phyloP scores from a whole-genome alignment of 1,140 invertebrate species.

The Sminthurinus signatus region DNA sequence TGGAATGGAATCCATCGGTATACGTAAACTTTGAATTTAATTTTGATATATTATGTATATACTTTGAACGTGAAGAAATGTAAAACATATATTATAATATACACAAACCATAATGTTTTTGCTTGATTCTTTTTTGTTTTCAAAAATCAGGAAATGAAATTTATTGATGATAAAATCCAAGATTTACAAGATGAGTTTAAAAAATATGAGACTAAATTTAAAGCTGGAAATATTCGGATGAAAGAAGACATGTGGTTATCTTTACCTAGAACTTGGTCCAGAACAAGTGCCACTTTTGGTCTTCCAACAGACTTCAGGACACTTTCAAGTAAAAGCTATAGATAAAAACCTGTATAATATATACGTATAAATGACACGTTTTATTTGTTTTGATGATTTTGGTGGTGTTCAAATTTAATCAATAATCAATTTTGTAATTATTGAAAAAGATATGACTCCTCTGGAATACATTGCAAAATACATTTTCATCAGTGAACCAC shows the following conservation, averaged over 20 bases:
- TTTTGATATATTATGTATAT: too few species aligned
- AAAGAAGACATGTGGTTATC: slow-evolving; percentile 33
- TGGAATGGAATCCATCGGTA: slow-evolving; percentile 26
- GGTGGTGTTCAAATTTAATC: too few species aligned
- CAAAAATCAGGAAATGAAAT: slow-evolving; percentile 24
- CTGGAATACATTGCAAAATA: slow-evolving; percentile 27
- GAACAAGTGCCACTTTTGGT: slow-evolving; percentile 25
- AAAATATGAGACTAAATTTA: slow-evolving; percentile 26
- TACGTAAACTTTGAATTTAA: too few species aligned
- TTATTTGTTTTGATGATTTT: too few species aligned
- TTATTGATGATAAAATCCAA: slow-evolving; percentile 24
- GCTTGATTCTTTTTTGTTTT: neutral
- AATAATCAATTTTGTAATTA: too few species aligned
- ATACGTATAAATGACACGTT: too few species aligned
- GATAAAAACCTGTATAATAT: too few species aligned
- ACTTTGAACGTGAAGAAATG: too few species aligned
- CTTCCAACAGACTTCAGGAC: slow-evolving; percentile 20
- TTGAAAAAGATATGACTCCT: slow-evolving; percentile 25
- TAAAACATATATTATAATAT: too few species aligned
- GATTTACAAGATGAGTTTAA: slow-evolving; percentile 3
- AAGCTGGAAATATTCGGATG: slow-evolving; percentile 22
- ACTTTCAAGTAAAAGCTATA: slow-evolving; percentile 23
- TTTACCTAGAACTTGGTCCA: slow-evolving; percentile 31
- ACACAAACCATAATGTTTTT: too few species aligned
- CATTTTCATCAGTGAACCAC: slow-evolving; percentile 21